These are phyloP conservation scores for Drosophila setifemur DNA, from an alignment of 1,140 invertebrate genomes.

Conservation along the genomic window DNA sequence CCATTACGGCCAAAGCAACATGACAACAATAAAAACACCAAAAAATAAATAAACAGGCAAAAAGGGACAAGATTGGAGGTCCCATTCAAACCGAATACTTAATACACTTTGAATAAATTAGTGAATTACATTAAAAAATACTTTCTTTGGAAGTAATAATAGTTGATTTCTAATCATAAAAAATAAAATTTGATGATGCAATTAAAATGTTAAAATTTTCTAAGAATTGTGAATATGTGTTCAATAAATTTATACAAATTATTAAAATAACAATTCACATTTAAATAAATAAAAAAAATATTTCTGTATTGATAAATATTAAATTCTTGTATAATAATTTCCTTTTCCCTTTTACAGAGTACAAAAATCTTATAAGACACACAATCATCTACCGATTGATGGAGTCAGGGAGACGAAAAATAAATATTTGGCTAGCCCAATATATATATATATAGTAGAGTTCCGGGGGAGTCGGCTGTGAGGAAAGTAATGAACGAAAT, in stretches of 20 bases:
- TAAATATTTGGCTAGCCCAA: slow-evolving; percentile 58
- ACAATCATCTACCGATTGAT: slow-evolving; percentile 4
- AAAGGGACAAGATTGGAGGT: neutral
- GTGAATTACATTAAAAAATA: no score
- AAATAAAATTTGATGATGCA: no score
- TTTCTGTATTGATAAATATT: neutral
- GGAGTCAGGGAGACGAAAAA: slow-evolving; percentile 6
- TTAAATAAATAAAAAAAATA: no score
- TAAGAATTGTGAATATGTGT: no score
- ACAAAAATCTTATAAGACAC: slow-evolving; percentile 17
- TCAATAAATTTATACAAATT: no score
- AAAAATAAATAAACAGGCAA: slow-evolving; percentile 26
- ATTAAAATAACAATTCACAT: no score
- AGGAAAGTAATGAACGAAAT: slow-evolving; percentile 48
- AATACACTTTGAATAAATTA: neutral
- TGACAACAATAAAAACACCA: slow-evolving; percentile 72
- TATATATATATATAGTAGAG: slow-evolving; percentile 15
- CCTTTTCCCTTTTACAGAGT: neutral
- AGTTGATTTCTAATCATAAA: no score
- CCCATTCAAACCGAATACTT: neutral
- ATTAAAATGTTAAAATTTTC: no score
- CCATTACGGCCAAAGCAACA: slow-evolving; percentile 74
- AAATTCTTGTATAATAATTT: neutral
- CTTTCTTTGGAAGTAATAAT: no score
- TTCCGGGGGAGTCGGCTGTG: neutral